Evolutionary conservation across 2,888 invertebrate species (phyloP).

Genomic region (Agonopterix alstromeriana): DNA sequence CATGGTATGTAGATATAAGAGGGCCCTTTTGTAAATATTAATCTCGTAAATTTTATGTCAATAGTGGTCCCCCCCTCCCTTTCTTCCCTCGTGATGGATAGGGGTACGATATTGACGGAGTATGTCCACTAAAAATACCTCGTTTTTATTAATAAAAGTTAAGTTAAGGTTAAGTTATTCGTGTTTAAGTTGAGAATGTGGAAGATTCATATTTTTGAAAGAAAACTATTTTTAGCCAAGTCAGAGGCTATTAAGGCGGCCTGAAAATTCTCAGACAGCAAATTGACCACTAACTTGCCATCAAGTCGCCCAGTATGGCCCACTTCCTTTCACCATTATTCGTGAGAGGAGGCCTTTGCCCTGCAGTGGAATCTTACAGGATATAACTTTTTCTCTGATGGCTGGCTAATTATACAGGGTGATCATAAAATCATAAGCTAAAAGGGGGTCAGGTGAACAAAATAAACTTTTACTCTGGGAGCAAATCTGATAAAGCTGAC

Average conservation of each 20-base stretch:
- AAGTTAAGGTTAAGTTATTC: slow-evolving; percentile 36
- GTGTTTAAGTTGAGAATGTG: slow-evolving; percentile 6
- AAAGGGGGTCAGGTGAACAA: no score
- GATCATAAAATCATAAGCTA: neutral
- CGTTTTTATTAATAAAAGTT: slow-evolving; percentile 20
- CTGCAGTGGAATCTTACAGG: no score
- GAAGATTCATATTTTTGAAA: neutral
- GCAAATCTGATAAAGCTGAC: no score
- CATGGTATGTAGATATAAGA: no score
- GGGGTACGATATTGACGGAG: slow-evolving; percentile 56
- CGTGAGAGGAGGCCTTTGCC: no score
- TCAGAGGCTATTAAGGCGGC: no score
- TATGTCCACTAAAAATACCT: slow-evolving; percentile 46
- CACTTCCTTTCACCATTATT: no score
- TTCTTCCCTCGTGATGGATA: slow-evolving; percentile 54
- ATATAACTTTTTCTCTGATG: neutral
- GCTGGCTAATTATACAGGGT: neutral
- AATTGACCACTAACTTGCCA: no score
- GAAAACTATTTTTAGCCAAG: neutral
- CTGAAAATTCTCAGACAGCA: no score
- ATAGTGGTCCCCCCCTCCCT: slow-evolving; percentile 33
- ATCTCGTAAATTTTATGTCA: slow-evolving; percentile 68
- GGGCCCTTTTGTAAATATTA: slow-evolving; percentile 56
- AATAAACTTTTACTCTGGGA: no score
- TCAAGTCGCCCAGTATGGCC: no score